phyloP scores from a whole-genome alignment of 2,797 vertebrate species.

The Momotus momota region DNA sequence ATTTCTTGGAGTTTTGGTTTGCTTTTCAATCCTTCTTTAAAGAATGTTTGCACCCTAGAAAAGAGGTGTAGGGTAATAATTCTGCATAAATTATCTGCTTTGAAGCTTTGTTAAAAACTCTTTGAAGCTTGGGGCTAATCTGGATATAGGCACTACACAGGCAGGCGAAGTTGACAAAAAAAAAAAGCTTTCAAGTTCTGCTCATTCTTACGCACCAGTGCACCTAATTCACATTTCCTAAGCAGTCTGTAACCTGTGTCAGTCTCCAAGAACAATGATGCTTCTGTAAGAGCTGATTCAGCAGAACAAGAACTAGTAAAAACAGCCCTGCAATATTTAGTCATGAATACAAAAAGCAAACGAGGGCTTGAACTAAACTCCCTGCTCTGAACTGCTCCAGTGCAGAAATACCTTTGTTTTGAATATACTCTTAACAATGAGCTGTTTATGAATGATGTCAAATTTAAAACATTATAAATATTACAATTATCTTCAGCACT shows the following conservation, averaged over 20 bases:
- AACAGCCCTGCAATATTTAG: constrained; percentile 1
- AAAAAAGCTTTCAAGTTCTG: neutral
- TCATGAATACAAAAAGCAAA: neutral
- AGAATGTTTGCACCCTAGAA: neutral
- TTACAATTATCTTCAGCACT: neutral
- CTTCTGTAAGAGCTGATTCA: constrained; percentile 43
- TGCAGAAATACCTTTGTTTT: neutral
- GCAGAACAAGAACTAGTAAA: neutral
- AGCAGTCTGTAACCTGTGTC: constrained; percentile 32
- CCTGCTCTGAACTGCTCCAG: neutral
- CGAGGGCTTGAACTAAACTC: neutral
- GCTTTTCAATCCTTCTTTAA: neutral
- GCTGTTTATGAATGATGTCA: neutral
- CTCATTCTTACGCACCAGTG: constrained; percentile 17
- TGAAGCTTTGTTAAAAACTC: constrained; percentile 46
- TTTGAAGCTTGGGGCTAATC: constrained; percentile 47
- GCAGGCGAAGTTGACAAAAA: neutral
- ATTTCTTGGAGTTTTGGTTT: neutral
- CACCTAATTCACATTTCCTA: constrained; percentile 42
- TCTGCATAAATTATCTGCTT: constrained; percentile 2
- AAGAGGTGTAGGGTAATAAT: neutral
- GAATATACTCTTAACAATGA: neutral
- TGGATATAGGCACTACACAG: neutral
- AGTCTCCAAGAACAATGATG: constrained; percentile 37
- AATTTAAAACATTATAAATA: neutral